Conservation (phyloP, 2,113 vertebrate species). For the Neotoma lepida region DNA sequence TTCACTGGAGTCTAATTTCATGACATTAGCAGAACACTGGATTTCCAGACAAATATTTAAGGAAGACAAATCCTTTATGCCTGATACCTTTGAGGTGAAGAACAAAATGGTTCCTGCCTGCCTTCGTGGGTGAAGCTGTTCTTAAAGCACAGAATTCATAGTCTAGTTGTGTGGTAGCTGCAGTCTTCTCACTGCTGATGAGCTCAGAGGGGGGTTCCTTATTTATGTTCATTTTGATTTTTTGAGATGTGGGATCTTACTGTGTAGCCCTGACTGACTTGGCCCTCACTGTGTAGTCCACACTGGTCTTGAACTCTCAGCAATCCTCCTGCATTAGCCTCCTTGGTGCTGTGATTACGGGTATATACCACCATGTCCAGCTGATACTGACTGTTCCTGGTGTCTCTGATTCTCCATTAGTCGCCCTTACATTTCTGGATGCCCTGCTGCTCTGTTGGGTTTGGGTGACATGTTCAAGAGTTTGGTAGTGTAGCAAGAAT, state of each 20-base stretch:
- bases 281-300: not conserved
- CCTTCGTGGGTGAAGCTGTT: not conserved
- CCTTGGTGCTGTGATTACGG: not conserved
- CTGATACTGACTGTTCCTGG: not conserved
- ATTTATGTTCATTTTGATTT: not conserved
- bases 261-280: not conserved
- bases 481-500: not conserved
- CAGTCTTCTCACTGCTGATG: not conserved
- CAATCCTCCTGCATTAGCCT: not conserved
- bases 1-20: not conserved
- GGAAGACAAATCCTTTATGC: not conserved
- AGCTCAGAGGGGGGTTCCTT: not conserved
- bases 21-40: not conserved
- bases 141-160: conserved; percentile 9
- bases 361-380: too few species aligned
- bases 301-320: not conserved
- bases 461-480: not conserved
- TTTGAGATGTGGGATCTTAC: not conserved
- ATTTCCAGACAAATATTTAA: conserved; percentile 22
- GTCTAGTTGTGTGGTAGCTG: not conserved
- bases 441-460: not conserved
- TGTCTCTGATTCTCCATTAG: not conserved
- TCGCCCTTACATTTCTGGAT: not conserved
- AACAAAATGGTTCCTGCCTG: not conserved
- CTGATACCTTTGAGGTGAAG: not conserved